Base-by-base conservation (phyloP, 2,113 vertebrate genomes). In the Pteruthius melanotis region DNA sequence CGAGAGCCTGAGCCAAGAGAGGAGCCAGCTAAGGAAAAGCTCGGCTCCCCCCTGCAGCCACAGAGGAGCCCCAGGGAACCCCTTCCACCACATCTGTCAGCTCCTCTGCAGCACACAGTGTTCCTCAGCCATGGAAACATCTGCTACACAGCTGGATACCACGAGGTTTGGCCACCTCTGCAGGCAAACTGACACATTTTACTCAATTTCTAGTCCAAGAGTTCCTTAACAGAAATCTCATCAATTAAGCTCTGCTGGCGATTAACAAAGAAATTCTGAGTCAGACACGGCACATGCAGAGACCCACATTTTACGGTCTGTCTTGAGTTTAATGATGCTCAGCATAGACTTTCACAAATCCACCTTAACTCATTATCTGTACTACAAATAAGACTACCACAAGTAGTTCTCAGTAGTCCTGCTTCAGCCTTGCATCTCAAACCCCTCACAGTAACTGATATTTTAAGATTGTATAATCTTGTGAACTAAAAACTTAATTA, bases 41-140 rank as follows among this genome's bases (percentile, higher is more conserved):
- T 40, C 69, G 3, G 42, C 0, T 42, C 47, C 72, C 63, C 44
- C 49, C 61, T 1, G 1, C 44, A 47, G 65, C 1, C 13, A 40
- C 2, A 5, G 42, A 21, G 24, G 26, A 57, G 42, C 57, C 35
- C n/a, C 23, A 27, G 44, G 37, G 56, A 89, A 52, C 7, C 42
- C 4, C 40, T 18, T 4, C 13, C 66, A 45, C 13, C n/a, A 8
- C 65, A 35, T 27, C 64, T 16, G 7, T 1, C 14, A 1, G 16
- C 63, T 76, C 31, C 78, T 28, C 39, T 2, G 15, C 60, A 70
- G 63, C 37, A 69, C 8, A 1, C 22, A 3, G 22, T 0, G 10
- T 2, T 92, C 60, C 89, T 33, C 56, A 6, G 93, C 69, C 87
- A 52, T 5, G 0, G 3, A 10, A 42, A 78, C 37, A 54, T 35